Percentiles rank a stretch among this genome's conserved stretches.
Evolutionary conservation across 2,113 vertebrate species (phyloP).

Genomic region (Xenopus laevis): DNA sequence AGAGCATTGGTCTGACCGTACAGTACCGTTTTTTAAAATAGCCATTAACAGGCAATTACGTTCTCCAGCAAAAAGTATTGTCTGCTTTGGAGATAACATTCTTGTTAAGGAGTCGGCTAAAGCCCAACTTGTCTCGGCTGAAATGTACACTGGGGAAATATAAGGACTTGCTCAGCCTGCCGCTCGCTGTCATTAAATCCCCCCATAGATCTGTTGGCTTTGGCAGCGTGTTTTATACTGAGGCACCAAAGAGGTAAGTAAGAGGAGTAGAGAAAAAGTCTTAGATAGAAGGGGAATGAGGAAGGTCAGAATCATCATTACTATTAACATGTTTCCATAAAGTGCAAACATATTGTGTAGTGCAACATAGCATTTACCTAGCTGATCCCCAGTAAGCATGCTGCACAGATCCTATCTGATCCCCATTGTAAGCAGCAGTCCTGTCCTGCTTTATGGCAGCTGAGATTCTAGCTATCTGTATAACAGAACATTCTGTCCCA

Average conservation of each 20-base stretch:
- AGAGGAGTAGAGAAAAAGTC: constrained; percentile 54
- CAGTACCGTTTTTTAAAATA: constrained; percentile 47
- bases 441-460: too few relatives aligned
- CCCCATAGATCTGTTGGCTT: constrained; percentile 65
- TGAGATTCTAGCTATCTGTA: too few relatives aligned
- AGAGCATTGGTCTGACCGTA: too few relatives aligned
- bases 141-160: constrained; percentile 53
- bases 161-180: constrained; percentile 61
- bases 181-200: constrained; percentile 63
- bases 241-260: constrained; percentile 55
- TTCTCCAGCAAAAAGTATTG: constrained; percentile 48
- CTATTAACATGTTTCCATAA: too few relatives aligned
- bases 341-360: too few relatives aligned
- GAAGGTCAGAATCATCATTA: too few relatives aligned
- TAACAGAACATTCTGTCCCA: too few relatives aligned
- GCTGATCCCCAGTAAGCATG: too few relatives aligned
- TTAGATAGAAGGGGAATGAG: too few relatives aligned
- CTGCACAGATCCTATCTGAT: too few relatives aligned
- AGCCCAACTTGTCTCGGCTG: constrained; percentile 61
- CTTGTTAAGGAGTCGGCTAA: constrained; percentile 56
- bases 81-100: constrained; percentile 57
- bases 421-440: too few relatives aligned
- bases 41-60: constrained; percentile 47
- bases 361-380: too few relatives aligned
- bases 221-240: constrained; percentile 58